A percentile compares a stretch with the other conserved stretches of the same genome.
Conservation (phyloP, 2,113 vertebrate genomes). For the Pygoscelis adeliae region DNA sequence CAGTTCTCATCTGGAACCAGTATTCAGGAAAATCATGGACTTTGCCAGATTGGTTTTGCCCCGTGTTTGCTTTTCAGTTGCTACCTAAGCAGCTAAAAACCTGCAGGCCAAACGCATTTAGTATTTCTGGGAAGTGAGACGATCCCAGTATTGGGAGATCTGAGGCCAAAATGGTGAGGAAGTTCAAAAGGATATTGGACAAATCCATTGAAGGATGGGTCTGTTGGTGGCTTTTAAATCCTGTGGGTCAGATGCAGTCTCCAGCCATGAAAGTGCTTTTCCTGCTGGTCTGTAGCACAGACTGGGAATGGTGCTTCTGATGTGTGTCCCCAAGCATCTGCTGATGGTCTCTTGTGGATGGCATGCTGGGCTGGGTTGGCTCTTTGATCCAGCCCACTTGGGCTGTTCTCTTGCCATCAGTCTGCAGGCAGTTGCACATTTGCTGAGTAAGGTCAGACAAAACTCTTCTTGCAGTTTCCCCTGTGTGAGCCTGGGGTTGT, state of each 20-base stretch:
- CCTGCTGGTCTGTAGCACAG: background rate
- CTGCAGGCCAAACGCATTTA: background rate
- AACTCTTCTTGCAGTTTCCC: background rate
- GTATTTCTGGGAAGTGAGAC: background rate
- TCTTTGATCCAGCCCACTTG: background rate
- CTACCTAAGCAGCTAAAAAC: conserved; percentile 47
- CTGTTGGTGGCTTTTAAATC: background rate
- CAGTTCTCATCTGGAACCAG: conserved; percentile 36
- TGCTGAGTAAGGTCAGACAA: background rate
- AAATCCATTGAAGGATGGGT: background rate
- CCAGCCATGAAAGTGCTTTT: background rate
- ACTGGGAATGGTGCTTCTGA: background rate
- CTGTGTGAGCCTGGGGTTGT: background rate
- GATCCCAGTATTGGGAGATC: background rate
- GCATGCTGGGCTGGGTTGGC: background rate
- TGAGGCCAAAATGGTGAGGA: background rate
- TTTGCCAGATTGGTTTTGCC: conserved; percentile 31
- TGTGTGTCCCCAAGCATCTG: background rate
- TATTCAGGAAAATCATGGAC: conserved; percentile 14
- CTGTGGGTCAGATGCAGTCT: background rate
- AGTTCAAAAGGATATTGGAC: background rate
- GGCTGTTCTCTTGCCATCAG: background rate
- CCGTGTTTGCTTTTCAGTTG: conserved; percentile 7
- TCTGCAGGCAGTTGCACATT: background rate
- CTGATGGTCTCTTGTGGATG: background rate